Evolutionary conservation across 2,113 vertebrate genomes (phyloP).

Genomic region (Calidris pugnax): DNA sequence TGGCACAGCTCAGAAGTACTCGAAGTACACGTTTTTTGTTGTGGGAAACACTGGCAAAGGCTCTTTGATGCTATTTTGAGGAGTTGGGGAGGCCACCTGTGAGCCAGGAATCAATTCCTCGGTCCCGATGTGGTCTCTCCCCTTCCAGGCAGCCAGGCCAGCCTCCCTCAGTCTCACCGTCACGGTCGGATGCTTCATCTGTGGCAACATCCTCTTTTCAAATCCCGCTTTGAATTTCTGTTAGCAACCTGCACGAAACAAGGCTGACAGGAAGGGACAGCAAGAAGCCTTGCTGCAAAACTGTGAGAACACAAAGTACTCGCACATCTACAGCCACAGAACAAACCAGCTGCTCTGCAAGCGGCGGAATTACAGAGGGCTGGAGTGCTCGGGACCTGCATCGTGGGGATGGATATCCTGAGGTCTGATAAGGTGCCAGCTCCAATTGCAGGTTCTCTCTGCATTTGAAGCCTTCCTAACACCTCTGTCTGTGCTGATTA

Average conservation of each 20-base stretch:
- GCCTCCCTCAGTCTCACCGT: not conserved
- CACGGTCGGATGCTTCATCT: not conserved
- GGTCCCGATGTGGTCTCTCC: accelerated
- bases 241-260: not conserved
- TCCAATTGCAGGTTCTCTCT: not conserved
- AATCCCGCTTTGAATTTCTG: not conserved
- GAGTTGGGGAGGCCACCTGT: not conserved
- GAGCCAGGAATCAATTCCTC: not conserved
- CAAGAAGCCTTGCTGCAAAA: not conserved
- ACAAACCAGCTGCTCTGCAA: not conserved
- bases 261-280: not conserved
- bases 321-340: not conserved
- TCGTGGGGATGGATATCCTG: not conserved
- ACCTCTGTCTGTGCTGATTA: not conserved
- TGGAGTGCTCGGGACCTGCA: not conserved
- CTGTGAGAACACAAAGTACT: not conserved
- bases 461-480: not conserved
- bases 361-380: not conserved
- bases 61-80: accelerated
- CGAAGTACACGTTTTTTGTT: not conserved
- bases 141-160: not conserved
- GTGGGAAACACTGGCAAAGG: not conserved
- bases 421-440: not conserved
- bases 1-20: not conserved
- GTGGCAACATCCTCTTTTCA: not conserved